Base-by-base conservation (phyloP, 2,888 invertebrate genomes). In the Zonitis immaculata region DNA sequence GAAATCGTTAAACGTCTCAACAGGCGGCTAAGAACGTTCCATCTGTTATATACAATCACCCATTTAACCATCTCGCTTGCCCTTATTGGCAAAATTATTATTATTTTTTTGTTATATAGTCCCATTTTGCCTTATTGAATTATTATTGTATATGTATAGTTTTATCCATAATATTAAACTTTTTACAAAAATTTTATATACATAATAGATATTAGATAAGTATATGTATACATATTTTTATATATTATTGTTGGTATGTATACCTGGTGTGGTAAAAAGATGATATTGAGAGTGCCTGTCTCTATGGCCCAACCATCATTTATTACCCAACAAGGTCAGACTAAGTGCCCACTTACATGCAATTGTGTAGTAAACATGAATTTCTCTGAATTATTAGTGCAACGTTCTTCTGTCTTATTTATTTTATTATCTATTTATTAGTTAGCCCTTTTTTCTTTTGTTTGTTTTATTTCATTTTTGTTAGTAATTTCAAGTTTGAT, bases 301-400 rank as follows among this genome's bases (percentile, higher is more conserved):
- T 54, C 57, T 60, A 57, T 58, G 56, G 61, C 53, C 61, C 58
- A 39, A 61, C 46, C 54, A 58, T 64, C 62, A 66, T 63, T 63
- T 63, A 61, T 63, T 66, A 66, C 63, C 62, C 46, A 47, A 56
- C 62, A 65, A 39, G 44, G 43, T 49, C 49, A 28, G 28, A 45
- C 47, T 45, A 68, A 70, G 65, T 66, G 65, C 67, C 62, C 54
- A 66, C 66, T 69, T 69, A 68, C 70, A 70, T 68, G 70, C 70
- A 67, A 69, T 69, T 67, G 66, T 64, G 68, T 66, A 68, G 67
- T 69, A 69, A 68, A 69, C 68, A 69, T 69, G 68, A 68, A 66
- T 67, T 66, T 61, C 60, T 54, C 58, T 69, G 68, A 69, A 59
- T 66, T 68, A 69, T 69, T 66, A 64, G 61, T 20, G 39, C 64